These are phyloP conservation scores for Coregonus ussuriensis DNA, from an alignment of 2,797 vertebrate genomes.

Conservation along the genomic window DNA sequence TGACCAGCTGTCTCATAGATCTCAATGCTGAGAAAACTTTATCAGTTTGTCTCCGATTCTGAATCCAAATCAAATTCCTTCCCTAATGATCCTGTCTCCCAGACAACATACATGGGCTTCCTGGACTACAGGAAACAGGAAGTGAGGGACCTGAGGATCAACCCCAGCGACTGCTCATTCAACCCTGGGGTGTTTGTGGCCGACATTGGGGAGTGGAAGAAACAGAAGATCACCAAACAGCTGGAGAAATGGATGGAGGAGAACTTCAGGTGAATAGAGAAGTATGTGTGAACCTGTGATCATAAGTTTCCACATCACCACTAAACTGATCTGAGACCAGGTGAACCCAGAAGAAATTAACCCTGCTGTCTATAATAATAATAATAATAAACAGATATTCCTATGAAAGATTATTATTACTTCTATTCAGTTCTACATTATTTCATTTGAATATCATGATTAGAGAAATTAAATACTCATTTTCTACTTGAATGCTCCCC, in stretches of 20 bases:
- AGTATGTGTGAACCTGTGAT: background rate
- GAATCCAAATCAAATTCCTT: background rate
- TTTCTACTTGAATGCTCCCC: background rate
- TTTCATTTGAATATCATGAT: background rate
- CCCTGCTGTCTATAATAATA: background rate
- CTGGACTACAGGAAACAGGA: conserved; percentile 92
- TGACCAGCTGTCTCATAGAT: background rate
- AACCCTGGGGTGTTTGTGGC: conserved; percentile 96
- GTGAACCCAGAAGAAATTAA: background rate
- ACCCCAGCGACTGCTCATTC: conserved; percentile 93
- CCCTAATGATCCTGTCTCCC: conserved; percentile 38
- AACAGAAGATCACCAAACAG: conserved; percentile 91
- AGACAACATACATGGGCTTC: conserved; percentile 98
- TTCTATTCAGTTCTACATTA: background rate
- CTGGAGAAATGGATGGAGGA: conserved; percentile 95
- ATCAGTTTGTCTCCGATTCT: background rate
- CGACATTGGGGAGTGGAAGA: conserved; percentile 89
- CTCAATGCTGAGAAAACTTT: background rate
- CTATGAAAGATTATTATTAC: background rate
- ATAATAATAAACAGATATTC: background rate
- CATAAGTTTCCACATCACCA: background rate
- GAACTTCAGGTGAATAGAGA: conserved; percentile 82
- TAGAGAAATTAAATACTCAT: too few species aligned
- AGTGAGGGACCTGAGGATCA: conserved; percentile 89
- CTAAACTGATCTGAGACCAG: background rate